Evolutionary conservation across 1,140 invertebrate species (phyloP).

Genomic region (Caenorhabditis inopinata): DNA sequence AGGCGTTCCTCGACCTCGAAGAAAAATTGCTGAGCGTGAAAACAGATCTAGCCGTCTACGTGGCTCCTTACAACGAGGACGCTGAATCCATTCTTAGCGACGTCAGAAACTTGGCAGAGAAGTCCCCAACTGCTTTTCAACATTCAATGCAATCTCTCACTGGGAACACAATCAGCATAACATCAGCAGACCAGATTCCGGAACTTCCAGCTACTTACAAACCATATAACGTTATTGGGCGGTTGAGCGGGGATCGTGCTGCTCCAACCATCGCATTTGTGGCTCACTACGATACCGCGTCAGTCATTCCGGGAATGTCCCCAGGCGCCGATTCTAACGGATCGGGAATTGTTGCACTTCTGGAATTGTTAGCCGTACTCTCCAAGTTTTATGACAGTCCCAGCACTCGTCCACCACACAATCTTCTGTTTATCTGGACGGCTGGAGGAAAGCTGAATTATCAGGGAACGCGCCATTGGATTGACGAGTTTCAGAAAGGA

Average conservation of each 20-base stretch:
- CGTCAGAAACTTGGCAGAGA: conserved; percentile 34
- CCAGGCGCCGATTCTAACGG: conserved; percentile 88
- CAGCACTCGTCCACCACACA: conserved; percentile 78
- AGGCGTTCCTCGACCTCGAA: conserved; percentile 77
- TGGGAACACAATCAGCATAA: conserved; percentile 52
- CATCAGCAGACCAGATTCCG: conserved; percentile 32
- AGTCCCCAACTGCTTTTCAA: conserved; percentile 51
- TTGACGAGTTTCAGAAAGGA: conserved; percentile 85
- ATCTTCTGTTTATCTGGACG: conserved; percentile 84
- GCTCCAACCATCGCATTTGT: conserved; percentile 71
- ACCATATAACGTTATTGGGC: conserved; percentile 54
- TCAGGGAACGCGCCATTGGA: conserved; percentile 90
- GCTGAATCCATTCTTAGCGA: conserved; percentile 38
- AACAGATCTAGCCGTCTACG: conserved; percentile 84
- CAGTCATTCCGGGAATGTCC: conserved; percentile 81
- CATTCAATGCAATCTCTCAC: conserved; percentile 51
- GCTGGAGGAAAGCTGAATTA: conserved; percentile 93
- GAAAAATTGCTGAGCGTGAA: conserved; percentile 79
- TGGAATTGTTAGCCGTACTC: conserved; percentile 86
- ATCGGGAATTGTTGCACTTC: conserved; percentile 82
- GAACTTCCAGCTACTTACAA: background rate
- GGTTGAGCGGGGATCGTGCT: conserved; percentile 73
- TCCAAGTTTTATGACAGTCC: conserved; percentile 82
- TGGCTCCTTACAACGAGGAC: conserved; percentile 69
- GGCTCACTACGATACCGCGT: conserved; percentile 88